phyloP scores from a whole-genome alignment of 2,888 invertebrate species.

The Pecten maximus region DNA sequence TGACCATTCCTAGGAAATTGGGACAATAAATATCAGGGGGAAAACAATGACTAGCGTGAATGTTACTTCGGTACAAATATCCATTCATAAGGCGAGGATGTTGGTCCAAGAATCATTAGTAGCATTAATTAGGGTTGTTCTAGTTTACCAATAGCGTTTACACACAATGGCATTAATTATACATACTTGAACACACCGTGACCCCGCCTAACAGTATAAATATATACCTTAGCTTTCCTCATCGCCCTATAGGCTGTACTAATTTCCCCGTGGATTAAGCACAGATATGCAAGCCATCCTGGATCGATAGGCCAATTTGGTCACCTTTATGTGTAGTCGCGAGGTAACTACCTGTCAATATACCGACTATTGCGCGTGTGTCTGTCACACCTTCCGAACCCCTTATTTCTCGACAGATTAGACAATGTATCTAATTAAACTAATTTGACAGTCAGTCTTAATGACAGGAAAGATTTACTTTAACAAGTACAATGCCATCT shows the following conservation, averaged over 20 bases:
- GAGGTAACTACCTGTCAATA: background rate
- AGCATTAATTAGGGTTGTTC: background rate
- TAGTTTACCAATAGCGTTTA: background rate
- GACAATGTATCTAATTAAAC: background rate
- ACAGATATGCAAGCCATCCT: background rate
- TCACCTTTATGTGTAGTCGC: background rate
- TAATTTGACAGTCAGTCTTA: background rate
- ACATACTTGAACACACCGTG: background rate
- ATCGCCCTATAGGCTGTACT: background rate
- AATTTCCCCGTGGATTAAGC: background rate
- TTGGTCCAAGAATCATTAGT: background rate
- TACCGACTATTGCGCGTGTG: background rate
- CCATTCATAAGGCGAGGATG: too few species aligned
- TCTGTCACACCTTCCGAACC: background rate
- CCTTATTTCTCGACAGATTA: background rate
- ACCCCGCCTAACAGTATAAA: background rate
- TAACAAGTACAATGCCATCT: background rate
- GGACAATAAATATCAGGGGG: too few species aligned
- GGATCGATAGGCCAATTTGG: background rate
- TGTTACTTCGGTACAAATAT: too few species aligned
- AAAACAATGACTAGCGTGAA: too few species aligned
- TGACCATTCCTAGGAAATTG: too few species aligned
- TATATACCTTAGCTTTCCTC: background rate
- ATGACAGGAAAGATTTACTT: background rate
- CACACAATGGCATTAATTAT: background rate